These are phyloP conservation scores for Thyatira batis DNA, from an alignment of 2,888 invertebrate species.

Conservation along the genomic window DNA sequence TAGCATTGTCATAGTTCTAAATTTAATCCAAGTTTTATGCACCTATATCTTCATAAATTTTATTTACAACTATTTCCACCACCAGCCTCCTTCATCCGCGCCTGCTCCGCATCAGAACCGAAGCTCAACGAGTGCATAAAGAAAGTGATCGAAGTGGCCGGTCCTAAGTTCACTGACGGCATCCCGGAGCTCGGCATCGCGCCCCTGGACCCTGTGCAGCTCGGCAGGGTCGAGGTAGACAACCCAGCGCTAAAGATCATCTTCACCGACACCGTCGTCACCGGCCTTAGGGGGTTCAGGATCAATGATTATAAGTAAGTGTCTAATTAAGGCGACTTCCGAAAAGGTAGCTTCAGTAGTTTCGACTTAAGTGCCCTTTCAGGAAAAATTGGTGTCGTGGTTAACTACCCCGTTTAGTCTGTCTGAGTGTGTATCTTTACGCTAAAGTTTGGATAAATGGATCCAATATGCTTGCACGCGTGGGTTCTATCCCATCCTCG, in stretches of 20 bases:
- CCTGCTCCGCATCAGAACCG: conserved; percentile 72
- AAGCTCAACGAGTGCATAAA: conserved; percentile 65
- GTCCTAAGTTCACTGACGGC: conserved; percentile 65
- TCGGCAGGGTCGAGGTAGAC: conserved; percentile 70
- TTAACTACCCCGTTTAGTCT: not conserved
- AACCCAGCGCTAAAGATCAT: conserved; percentile 69
- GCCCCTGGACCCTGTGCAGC: conserved; percentile 69
- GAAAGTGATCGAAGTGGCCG: conserved; percentile 50
- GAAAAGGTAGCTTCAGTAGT: too few species aligned
- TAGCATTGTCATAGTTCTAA: too few species aligned
- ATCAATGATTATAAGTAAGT: conserved; percentile 72
- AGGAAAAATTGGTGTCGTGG: too few species aligned
- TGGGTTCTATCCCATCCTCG: too few species aligned
- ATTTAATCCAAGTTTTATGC: too few species aligned
- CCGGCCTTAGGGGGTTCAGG: conserved; percentile 64
- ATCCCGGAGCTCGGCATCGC: conserved; percentile 75
- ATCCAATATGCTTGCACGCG: too few species aligned
- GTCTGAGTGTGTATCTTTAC: too few species aligned
- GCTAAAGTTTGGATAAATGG: too few species aligned
- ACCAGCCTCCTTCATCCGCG: conserved; percentile 72
- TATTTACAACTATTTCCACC: too few species aligned
- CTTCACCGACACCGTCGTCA: conserved; percentile 72
- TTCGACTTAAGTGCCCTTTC: too few species aligned
- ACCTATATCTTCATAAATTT: too few species aligned
- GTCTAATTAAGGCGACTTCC: not conserved